These are phyloP conservation scores for Heterotis niloticus DNA, from an alignment of 2,113 vertebrate genomes.

Conservation along the genomic window DNA sequence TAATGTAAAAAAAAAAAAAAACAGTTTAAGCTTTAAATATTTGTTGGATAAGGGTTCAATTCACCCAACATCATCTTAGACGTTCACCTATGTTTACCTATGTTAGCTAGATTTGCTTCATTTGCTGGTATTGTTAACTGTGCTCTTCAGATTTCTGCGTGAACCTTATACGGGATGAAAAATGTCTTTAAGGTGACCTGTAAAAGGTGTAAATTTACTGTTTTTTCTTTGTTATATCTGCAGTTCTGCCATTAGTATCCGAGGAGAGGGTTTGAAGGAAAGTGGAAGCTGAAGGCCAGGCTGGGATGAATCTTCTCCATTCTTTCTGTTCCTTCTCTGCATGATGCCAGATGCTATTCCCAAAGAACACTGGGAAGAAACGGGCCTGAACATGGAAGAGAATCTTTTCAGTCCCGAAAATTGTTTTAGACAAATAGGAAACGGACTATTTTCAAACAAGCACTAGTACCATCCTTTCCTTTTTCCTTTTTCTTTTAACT, in stretches of 20 bases:
- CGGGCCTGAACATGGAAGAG: not conserved
- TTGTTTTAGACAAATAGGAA: not conserved
- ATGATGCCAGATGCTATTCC: not conserved
- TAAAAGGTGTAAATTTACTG: constrained; percentile 7
- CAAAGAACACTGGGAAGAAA: not conserved
- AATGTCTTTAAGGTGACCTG: not conserved
- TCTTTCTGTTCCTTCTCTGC: not conserved
- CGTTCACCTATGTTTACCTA: too few relatives aligned
- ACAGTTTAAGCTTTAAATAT: too few relatives aligned
- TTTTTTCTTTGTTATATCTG: constrained; percentile 19
- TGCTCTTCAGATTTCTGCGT: not conserved
- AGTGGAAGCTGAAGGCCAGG: not conserved
- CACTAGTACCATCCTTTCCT: not conserved
- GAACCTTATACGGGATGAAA: not conserved
- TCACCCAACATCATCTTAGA: too few relatives aligned
- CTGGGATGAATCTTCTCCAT: constrained; percentile 4
- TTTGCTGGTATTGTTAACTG: not conserved
- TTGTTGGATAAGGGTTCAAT: too few relatives aligned
- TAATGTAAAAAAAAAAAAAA: too few relatives aligned
- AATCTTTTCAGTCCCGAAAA: not conserved
- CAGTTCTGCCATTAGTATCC: not conserved
- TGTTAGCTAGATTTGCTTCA: too few relatives aligned
- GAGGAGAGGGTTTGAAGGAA: constrained; percentile 5
- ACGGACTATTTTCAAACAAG: not conserved
- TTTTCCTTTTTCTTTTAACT: not conserved